Conservation (phyloP, 1,140 invertebrate species). For the Zaprionus kolodkinae region DNA sequence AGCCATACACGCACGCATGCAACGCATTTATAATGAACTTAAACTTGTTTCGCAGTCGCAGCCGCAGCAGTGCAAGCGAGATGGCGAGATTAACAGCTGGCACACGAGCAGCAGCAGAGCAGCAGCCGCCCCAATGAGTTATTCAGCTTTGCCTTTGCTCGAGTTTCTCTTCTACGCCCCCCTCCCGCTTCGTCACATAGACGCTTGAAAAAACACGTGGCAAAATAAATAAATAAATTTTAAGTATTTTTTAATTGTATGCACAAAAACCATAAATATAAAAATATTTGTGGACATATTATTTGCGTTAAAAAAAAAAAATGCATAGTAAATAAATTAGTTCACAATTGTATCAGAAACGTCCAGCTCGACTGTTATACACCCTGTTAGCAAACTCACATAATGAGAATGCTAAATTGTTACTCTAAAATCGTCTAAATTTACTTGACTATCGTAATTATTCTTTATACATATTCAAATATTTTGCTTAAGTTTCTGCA, state of each 20-base stretch:
- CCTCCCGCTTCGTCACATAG: background rate
- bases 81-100: slow-evolving; percentile 23
- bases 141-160: slow-evolving; percentile 1
- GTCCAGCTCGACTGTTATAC: too few relatives aligned
- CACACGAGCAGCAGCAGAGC: background rate
- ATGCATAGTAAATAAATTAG: background rate
- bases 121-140: background rate
- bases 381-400: too few relatives aligned
- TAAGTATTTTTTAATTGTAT: background rate
- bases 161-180: background rate
- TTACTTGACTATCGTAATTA: too few relatives aligned
- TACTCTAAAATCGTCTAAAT: too few relatives aligned
- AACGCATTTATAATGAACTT: slow-evolving; percentile 39
- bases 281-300: too few relatives aligned
- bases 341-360: too few relatives aligned
- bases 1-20: slow-evolving; percentile 10
- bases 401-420: too few relatives aligned
- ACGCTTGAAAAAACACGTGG: background rate
- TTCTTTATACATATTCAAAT: too few relatives aligned
- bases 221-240: background rate
- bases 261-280: too few relatives aligned
- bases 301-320: too few relatives aligned
- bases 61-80: slow-evolving; percentile 4
- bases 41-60: slow-evolving; percentile 10
- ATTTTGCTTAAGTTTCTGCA: background rate